Evolutionary conservation across 53 echinoderm and acorn worm genomes (phyloP), one percentile per base, ranked within the genome.

Genomic region (Mesocentrotus franciscanus): DNA sequence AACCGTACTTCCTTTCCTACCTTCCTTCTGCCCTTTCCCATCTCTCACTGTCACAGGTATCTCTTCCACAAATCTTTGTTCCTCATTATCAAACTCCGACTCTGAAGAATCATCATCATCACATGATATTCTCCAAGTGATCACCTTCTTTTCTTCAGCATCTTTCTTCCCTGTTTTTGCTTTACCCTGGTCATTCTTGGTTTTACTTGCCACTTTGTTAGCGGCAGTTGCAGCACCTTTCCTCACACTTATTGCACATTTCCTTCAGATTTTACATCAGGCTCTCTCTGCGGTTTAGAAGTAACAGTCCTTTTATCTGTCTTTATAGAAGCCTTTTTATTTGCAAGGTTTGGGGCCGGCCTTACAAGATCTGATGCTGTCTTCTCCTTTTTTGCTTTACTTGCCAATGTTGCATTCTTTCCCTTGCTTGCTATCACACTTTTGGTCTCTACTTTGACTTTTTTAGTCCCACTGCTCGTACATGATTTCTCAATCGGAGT

Each of bases 31-130:
- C 56, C 27, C 72, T 61, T 90, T 96, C 71, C 9, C 18, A 55
- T n/a, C 81, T 60, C 42, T 81, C 7, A n/a, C 35, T 33, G n/a
- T 29, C 4, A 59, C 79, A 29, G 29, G 56, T 20, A 22, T 42
- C 24, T 39, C 39, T 85, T 36, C 68, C 42, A 26, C 87, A 85
- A 85, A 94, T 49, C 95, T 33, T 6, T 56, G 62, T 12, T 78
- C 61, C 20, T 66, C 93, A 78, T 60, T 81, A 14, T 81, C 93
- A 85, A 94, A 94, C 30, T 94, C 95, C 24, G 95, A 94, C 24
- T 85, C 95, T 27, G 95, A 94, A 9, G 95, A 94, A 49, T 85
- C 87, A 66, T 94, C 95, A 85, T 94, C 87, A 49, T 85, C 87
- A 55, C 95, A 85, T 24, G 95, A 49, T 62, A 94, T 94, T 71